Base-by-base conservation (phyloP, 1,140 invertebrate species). In the Zaprionus camerounensis region DNA sequence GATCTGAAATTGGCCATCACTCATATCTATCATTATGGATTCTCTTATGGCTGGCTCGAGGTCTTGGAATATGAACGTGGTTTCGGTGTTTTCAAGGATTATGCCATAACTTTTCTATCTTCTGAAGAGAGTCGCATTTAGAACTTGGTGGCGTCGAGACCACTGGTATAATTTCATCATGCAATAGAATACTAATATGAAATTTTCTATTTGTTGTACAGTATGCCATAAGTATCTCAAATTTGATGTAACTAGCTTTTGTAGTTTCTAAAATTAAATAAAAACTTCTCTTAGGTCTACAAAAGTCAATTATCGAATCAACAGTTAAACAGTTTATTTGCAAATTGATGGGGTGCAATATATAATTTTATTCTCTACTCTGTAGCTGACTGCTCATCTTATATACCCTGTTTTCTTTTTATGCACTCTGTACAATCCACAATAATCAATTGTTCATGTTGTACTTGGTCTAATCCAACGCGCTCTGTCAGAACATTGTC, bases 361-460 rank as follows among this genome's bases (percentile, higher is more conserved):
- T 28, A 28, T 28, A 31, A 31, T 9, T 31, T 31, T 2, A 31
- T 31, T 38, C 36, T 13, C 12, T 12, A 38, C 41, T 44, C 1
- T 44, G 5, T 6, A 5, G 3, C 7, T 17, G 15, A 20, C 17
- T 49, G 1, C 17, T 2, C 9, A 20, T 20, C 17, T 12, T 7
- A 11, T 22, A 51, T 51, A 51, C 46, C 20, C 46, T 24, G 7
- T 44, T 9, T 9, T 11, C 2, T 46, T 5, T 5, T 4, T 5
- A 46, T 9, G n/a, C 4, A 46, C 31, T 34, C 9, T 11, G 3
- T 17, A 9, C 41, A 46, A 53, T 34, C 58, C 34, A 31, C 12
- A 66, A 28, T 64, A 69, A 70, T 64, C 66, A 75, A 75, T 75
- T 75, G 72, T 22, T 51, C 57, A 12, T 3, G n/a, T 28, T 57